A percentile compares a stretch with the other conserved stretches of the same genome.
Evolutionary conservation across 2,888 invertebrate species (phyloP).

Genomic region (Apotomis betuletana): DNA sequence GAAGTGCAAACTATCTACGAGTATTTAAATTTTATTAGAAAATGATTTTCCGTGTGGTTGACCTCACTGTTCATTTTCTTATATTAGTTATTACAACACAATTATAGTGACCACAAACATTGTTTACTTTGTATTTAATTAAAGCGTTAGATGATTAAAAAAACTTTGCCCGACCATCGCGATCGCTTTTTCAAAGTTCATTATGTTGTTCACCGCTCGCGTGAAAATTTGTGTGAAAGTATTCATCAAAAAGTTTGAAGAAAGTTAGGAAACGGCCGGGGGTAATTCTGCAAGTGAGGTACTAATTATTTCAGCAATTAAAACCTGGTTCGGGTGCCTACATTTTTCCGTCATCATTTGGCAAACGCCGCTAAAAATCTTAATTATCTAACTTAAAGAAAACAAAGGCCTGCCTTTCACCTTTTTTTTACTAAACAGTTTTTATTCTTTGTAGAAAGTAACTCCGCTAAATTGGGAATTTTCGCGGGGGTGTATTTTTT

Average conservation of each 20-base stretch:
- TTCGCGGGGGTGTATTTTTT: conserved; percentile 55
- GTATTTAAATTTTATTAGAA: no score
- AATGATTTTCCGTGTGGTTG: no score
- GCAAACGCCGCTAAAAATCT: conserved; percentile 62
- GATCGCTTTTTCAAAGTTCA: conserved; percentile 23
- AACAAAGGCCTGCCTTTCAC: conserved; percentile 67
- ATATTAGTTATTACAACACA: no score
- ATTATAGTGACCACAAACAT: background rate
- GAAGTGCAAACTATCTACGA: no score
- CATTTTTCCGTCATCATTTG: conserved; percentile 65
- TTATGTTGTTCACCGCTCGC: conserved; percentile 24
- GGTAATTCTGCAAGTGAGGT: conserved; percentile 70
- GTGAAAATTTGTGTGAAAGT: conserved; percentile 47
- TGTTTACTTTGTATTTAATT: background rate
- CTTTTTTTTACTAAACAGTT: conserved; percentile 59
- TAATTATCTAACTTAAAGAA: conserved; percentile 73
- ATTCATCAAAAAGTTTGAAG: conserved; percentile 62
- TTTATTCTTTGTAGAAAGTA: conserved; percentile 47
- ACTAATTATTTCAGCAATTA: conserved; percentile 79
- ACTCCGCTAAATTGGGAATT: conserved; percentile 56
- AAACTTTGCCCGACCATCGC: background rate
- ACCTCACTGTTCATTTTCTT: no score
- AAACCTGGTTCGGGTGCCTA: conserved; percentile 57
- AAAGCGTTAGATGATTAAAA: background rate
- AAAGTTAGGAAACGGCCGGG: conserved; percentile 54